Evolutionary conservation across 2,113 vertebrate species (phyloP).

Genomic region (Camelus bactrianus): DNA sequence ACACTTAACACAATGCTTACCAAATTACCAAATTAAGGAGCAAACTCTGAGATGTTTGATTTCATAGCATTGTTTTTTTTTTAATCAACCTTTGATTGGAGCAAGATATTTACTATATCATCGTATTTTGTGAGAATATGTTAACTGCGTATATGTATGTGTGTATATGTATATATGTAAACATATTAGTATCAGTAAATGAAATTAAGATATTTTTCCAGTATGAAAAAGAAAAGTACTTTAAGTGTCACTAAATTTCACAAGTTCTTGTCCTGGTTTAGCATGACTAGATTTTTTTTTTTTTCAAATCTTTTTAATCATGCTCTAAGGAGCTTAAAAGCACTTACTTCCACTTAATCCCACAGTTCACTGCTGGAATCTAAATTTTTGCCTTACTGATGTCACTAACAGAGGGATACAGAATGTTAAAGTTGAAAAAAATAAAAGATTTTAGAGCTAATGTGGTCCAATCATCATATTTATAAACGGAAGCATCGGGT

Average conservation of each 20-base stretch:
- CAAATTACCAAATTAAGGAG: not conserved
- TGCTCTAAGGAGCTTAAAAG: not conserved
- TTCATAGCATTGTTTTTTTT: not conserved
- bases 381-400: not conserved
- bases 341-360: not conserved
- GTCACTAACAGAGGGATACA: not conserved
- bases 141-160: not conserved
- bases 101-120: not conserved
- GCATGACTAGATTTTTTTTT: too few relatives aligned
- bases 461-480: not conserved
- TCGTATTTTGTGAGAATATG: not conserved
- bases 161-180: not conserved
- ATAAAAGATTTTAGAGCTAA: not conserved
- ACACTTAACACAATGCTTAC: not conserved
- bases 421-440: not conserved
- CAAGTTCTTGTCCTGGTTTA: not conserved
- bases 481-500: not conserved
- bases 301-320: not conserved
- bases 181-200: not conserved
- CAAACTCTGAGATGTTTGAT: not conserved
- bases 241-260: not conserved
- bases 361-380: not conserved
- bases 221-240: not conserved
- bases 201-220: not conserved
- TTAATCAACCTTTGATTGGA: not conserved